Conservation (phyloP, 2,888 invertebrate species). For the Andrena bicolor region DNA sequence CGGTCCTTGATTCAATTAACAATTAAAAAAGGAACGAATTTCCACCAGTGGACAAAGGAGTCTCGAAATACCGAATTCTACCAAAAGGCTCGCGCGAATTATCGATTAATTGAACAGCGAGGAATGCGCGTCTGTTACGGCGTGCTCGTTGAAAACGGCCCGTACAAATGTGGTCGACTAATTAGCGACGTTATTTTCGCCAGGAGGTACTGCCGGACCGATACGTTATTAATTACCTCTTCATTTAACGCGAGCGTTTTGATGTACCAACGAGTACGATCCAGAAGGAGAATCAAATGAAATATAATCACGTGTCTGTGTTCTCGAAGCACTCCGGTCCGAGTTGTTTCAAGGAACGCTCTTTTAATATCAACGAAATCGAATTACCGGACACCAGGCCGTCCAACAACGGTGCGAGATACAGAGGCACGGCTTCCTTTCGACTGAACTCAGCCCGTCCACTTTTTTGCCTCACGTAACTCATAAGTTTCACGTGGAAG, state of each 20-base stretch:
- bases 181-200: constrained; percentile 66
- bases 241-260: constrained; percentile 43
- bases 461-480: constrained; percentile 51
- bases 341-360: constrained; percentile 11
- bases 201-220: constrained; percentile 25
- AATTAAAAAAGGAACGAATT: background rate
- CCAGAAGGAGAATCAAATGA: background rate
- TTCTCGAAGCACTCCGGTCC: background rate
- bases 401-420: constrained; percentile 43
- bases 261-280: background rate
- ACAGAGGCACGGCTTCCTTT: constrained; percentile 40
- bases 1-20: too few species aligned
- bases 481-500: constrained; percentile 45
- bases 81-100: constrained; percentile 18
- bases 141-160: constrained; percentile 35
- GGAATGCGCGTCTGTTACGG: constrained; percentile 49
- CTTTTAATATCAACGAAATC: constrained; percentile 40
- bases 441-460: constrained; percentile 38
- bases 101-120: constrained; percentile 62
- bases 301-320: background rate
- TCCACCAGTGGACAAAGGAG: background rate
- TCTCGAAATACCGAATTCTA: background rate
- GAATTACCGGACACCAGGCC: constrained; percentile 34
- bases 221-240: constrained; percentile 55
- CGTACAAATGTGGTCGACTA: constrained; percentile 63